These are phyloP conservation scores for Sialia sialis DNA, from an alignment of 2,113 vertebrate species.

Conservation along the genomic window DNA sequence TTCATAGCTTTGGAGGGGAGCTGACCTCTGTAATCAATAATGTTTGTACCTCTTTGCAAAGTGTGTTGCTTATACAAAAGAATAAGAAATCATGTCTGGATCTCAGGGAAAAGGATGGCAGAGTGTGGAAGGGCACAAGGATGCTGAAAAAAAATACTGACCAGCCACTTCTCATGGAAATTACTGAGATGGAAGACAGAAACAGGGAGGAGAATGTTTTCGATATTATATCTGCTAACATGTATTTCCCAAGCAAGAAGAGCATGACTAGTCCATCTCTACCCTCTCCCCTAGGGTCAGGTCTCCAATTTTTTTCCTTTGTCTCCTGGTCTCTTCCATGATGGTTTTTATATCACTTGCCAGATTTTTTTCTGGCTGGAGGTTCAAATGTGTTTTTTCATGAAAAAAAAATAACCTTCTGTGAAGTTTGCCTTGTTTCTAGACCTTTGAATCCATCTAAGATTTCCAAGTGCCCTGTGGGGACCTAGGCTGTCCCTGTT, in stretches of 20 bases:
- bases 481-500: background rate
- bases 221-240: rapidly evolving
- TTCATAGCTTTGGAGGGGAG: background rate
- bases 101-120: background rate
- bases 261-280: background rate
- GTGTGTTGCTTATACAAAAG: background rate
- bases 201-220: background rate
- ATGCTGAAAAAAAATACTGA: background rate
- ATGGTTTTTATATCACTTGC: background rate
- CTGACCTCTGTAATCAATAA: background rate
- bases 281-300: background rate
- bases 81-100: background rate
- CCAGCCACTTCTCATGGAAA: background rate
- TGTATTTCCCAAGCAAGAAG: background rate
- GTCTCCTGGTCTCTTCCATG: background rate
- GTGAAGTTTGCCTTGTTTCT: background rate
- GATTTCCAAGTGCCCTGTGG: rapidly evolving
- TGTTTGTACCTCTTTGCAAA: background rate
- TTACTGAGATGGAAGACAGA: background rate
- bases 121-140: background rate
- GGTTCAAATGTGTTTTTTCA: background rate
- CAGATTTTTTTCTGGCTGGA: background rate
- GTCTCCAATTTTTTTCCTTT: background rate
- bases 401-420: rapidly evolving
- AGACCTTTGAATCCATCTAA: background rate